phyloP scores from a whole-genome alignment of 2,888 invertebrate genomes.

The Altica lythri region DNA sequence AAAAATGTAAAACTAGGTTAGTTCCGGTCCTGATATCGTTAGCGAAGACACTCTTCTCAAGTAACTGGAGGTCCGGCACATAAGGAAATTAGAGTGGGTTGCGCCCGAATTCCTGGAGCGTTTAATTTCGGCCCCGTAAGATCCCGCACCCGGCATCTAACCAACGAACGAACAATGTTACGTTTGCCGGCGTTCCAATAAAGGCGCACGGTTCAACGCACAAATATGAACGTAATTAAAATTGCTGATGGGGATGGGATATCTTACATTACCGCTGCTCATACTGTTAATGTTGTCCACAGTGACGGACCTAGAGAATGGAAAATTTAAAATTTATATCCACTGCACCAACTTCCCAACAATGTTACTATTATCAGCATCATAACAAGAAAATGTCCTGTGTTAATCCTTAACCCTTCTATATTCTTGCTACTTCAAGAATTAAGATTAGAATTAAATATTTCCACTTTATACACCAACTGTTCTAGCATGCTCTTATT shows the following conservation, averaged over 20 bases:
- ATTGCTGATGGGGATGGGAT: constrained; percentile 31
- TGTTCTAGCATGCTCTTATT: background rate
- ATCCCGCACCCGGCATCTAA: constrained; percentile 23
- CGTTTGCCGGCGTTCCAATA: constrained; percentile 35
- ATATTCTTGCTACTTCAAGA: constrained; percentile 1
- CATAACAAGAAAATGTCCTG: background rate
- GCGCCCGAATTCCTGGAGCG: constrained; percentile 55
- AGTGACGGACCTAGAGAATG: background rate
- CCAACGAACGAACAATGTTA: constrained; percentile 33
- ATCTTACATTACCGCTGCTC: constrained; percentile 28
- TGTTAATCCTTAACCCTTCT: background rate
- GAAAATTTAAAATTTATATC: background rate
- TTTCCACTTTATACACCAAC: background rate
- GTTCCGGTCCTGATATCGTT: constrained; percentile 16
- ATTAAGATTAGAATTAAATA: background rate
- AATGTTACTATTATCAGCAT: no score
- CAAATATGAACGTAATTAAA: constrained; percentile 42
- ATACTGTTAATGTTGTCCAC: background rate
- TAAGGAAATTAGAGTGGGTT: constrained; percentile 50
- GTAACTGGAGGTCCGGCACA: constrained; percentile 48
- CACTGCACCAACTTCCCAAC: background rate
- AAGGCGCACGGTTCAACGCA: constrained; percentile 37
- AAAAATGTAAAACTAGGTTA: background rate
- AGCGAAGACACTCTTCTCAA: constrained; percentile 30
- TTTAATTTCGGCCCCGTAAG: constrained; percentile 52